A percentile compares a stretch with the other conserved stretches of the same genome.
Evolutionary conservation across 2,888 invertebrate species (phyloP).

Genomic region (Drosophila villosipedis): DNA sequence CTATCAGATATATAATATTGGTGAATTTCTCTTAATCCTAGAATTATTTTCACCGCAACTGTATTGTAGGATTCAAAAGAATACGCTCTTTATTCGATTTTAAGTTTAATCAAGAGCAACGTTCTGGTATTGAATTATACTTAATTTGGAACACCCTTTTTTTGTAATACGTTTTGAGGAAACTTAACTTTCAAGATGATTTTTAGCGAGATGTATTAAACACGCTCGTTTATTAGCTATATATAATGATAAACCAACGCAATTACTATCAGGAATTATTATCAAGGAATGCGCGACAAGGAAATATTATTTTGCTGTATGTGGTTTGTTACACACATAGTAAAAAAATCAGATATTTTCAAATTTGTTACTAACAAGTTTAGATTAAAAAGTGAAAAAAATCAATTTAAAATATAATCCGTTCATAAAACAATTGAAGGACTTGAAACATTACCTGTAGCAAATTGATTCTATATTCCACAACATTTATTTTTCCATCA

Average conservation of each 20-base stretch:
- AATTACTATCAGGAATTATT: too few species aligned
- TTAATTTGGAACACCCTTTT: not conserved
- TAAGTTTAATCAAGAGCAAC: not conserved
- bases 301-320: not conserved
- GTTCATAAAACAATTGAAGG: not conserved
- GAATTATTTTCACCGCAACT: not conserved
- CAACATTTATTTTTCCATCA: conserved; percentile 95
- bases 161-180: not conserved
- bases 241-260: too few species aligned
- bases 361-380: not conserved
- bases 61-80: not conserved
- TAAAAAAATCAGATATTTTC: not conserved
- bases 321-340: not conserved
- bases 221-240: not conserved
- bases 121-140: not conserved
- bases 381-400: not conserved
- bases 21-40: not conserved
- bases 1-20: not conserved
- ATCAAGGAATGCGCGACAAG: too few species aligned
- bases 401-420: not conserved
- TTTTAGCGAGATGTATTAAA: not conserved
- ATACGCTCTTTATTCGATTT: not conserved
- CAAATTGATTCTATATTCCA: conserved; percentile 94
- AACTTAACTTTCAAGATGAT: not conserved
- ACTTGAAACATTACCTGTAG: conserved; percentile 87